phyloP scores from a whole-genome alignment of 2,888 invertebrate species.

The Andrena hattorfiana region DNA sequence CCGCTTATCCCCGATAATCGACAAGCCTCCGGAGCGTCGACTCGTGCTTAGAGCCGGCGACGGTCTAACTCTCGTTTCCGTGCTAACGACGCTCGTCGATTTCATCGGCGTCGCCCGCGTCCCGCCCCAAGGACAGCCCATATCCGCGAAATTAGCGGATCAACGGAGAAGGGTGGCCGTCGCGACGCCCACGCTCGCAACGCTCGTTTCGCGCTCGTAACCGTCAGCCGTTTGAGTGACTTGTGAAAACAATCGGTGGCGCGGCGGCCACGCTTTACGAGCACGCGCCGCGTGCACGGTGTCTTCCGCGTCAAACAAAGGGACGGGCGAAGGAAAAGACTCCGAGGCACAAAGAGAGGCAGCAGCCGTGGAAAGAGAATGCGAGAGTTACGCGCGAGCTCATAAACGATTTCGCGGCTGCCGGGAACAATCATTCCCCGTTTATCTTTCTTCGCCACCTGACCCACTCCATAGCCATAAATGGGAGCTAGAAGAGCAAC shows the following conservation, averaged over 20 bases:
- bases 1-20: constrained; percentile 21
- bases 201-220: constrained; percentile 24
- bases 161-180: background rate
- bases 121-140: background rate
- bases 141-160: background rate
- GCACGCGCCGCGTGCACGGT: constrained; percentile 4
- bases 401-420: constrained; percentile 33
- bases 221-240: constrained; percentile 53
- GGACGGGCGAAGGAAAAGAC: constrained; percentile 26
- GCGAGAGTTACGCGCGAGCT: background rate
- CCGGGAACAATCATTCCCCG: constrained; percentile 15
- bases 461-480: background rate
- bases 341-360: constrained; percentile 5
- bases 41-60: constrained; percentile 27
- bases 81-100: constrained; percentile 28
- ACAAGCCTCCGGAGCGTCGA: constrained; percentile 21
- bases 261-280: constrained; percentile 41
- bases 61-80: background rate
- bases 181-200: background rate
- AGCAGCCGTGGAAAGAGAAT: background rate
- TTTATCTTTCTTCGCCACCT: constrained; percentile 1
- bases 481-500: background rate
- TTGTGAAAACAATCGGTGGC: constrained; percentile 67
- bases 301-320: constrained; percentile 36
- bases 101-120: constrained; percentile 2